These are phyloP conservation scores for Agrypnia vestita DNA, from an alignment of 1,140 invertebrate species.

Conservation along the genomic window DNA sequence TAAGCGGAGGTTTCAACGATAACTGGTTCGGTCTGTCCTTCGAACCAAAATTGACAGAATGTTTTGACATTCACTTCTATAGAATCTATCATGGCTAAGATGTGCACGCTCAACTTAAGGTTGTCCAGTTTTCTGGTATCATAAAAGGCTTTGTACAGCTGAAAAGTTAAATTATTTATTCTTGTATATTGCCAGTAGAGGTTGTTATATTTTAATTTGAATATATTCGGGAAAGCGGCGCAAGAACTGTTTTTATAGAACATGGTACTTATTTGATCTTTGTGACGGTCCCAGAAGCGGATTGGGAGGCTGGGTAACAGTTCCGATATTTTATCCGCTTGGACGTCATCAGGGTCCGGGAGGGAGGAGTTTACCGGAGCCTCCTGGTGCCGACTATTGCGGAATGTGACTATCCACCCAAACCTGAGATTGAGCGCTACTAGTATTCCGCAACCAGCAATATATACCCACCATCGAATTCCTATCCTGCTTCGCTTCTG, in stretches of 20 bases:
- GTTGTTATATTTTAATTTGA: constrained; percentile 1
- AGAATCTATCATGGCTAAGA: constrained; percentile 91
- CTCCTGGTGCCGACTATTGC: too few relatives aligned
- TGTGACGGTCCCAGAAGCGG: background rate
- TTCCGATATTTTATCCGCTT: background rate
- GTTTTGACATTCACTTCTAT: constrained; percentile 87
- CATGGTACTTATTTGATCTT: background rate
- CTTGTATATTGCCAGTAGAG: constrained; percentile 5
- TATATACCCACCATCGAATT: too few relatives aligned
- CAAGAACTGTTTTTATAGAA: constrained; percentile 12
- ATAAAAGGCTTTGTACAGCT: constrained; percentile 74
- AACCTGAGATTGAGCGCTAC: too few relatives aligned
- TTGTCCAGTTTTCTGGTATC: constrained; percentile 75
- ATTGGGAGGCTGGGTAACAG: background rate
- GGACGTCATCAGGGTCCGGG: background rate
- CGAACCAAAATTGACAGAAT: constrained; percentile 93
- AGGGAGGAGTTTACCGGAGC: too few relatives aligned
- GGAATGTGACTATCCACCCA: too few relatives aligned
- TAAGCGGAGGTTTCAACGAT: constrained; percentile 88
- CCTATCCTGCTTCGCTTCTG: too few relatives aligned
- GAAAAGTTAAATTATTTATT: background rate
- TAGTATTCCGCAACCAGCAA: too few relatives aligned
- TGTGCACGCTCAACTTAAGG: constrained; percentile 73
- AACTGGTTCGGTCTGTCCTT: constrained; percentile 84
- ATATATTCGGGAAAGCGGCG: background rate